These are phyloP conservation scores for Smutsia temminckii DNA, from an alignment of 2,797 vertebrate genomes.

Conservation along the genomic window DNA sequence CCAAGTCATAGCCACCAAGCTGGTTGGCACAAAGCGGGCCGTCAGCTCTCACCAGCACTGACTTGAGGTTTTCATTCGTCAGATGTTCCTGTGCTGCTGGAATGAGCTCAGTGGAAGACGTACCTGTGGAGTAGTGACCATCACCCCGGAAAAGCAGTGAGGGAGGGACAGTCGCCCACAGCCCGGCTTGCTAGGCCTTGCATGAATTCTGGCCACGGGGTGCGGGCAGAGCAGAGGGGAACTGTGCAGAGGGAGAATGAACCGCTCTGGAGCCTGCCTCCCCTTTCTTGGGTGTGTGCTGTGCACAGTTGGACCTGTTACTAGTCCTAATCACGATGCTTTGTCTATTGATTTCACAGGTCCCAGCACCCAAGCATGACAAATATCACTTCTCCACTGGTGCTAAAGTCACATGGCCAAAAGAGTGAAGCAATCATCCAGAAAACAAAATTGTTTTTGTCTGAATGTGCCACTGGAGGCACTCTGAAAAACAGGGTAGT, in stretches of 20 bases:
- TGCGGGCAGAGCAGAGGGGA: accelerated
- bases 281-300: background rate
- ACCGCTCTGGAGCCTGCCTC: background rate
- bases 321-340: accelerated
- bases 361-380: conserved; percentile 7
- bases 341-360: conserved; percentile 44
- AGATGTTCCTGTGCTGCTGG: background rate
- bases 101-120: background rate
- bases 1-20: background rate
- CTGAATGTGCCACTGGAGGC: conserved; percentile 29
- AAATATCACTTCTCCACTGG: conserved; percentile 42
- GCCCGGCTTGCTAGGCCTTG: no score
- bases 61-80: background rate
- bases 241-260: accelerated
- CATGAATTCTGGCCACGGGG: background rate
- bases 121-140: background rate
- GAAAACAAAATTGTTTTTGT: conserved; percentile 58
- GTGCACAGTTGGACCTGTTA: background rate
- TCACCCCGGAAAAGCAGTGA: background rate
- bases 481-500: background rate
- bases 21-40: background rate
- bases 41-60: background rate
- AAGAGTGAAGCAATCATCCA: conserved; percentile 21
- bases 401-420: conserved; percentile 16
- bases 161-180: no score